These are phyloP conservation scores for Diabrotica virgifera DNA, from an alignment of 1,140 invertebrate genomes.

Conservation along the genomic window DNA sequence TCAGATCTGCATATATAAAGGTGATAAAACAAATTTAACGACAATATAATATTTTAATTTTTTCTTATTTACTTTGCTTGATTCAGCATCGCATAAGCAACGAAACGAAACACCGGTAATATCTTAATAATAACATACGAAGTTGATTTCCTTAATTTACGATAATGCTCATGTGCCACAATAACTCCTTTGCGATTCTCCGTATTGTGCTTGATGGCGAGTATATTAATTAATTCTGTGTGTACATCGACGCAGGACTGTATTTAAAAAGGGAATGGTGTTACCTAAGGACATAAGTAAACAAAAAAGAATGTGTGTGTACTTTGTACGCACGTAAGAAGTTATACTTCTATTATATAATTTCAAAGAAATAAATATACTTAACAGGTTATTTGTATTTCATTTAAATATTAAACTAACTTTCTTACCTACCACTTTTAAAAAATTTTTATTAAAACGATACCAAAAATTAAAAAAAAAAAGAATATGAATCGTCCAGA, in stretches of 20 bases:
- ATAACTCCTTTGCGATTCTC: constrained; percentile 19
- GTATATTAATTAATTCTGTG: constrained; percentile 21
- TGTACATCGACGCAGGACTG: not conserved
- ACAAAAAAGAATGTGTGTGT: no score
- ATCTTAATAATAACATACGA: constrained; percentile 31
- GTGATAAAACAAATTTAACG: not conserved
- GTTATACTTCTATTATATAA: no score
- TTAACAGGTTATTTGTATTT: no score
- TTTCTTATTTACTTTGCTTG: not conserved
- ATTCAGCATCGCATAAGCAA: not conserved
- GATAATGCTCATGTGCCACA: constrained; percentile 19
- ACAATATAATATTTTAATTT: not conserved
- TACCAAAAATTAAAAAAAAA: no score
- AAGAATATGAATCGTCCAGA: no score
- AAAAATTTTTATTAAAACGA: no score
- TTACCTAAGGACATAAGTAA: no score
- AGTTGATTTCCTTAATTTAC: constrained; percentile 23
- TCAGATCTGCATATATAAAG: not conserved
- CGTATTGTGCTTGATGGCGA: constrained; percentile 31
- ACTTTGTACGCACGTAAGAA: no score
- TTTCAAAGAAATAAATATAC: no score
- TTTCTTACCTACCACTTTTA: no score
- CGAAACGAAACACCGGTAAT: constrained; percentile 21
- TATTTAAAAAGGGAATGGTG: not conserved
- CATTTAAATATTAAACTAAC: no score